These are phyloP conservation scores for Trichonephila clavipes DNA, from an alignment of 1,140 invertebrate species.

Conservation along the genomic window DNA sequence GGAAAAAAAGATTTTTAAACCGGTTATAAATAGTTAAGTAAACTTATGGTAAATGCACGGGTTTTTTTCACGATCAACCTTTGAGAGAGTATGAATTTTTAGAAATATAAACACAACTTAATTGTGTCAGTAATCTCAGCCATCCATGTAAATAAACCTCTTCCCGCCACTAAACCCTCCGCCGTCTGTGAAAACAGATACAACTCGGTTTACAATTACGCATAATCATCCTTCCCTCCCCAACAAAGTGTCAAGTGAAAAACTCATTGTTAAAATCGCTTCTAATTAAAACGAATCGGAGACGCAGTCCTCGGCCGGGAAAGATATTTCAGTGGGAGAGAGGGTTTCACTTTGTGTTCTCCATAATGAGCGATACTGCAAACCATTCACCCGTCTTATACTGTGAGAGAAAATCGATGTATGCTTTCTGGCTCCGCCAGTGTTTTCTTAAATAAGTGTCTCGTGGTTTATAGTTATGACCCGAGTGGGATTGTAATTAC, in stretches of 20 bases:
- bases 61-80: too few relatives aligned
- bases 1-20: too few relatives aligned
- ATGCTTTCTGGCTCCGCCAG: neutral
- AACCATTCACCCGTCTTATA: neutral
- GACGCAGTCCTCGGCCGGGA: neutral
- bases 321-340: too few relatives aligned
- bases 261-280: neutral
- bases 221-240: neutral
- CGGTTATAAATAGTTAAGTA: too few relatives aligned
- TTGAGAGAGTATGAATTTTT: too few relatives aligned
- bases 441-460: conserved; percentile 9
- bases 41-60: too few relatives aligned
- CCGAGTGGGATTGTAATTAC: neutral
- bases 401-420: neutral
- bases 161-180: neutral
- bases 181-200: neutral
- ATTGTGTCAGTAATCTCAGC: neutral
- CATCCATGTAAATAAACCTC: neutral
- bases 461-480: neutral
- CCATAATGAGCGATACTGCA: neutral
- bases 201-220: neutral
- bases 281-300: neutral
- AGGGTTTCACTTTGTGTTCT: neutral
- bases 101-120: neutral
- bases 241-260: neutral